Conservation (phyloP, 2,113 vertebrate species). For the Helogale parvula region DNA sequence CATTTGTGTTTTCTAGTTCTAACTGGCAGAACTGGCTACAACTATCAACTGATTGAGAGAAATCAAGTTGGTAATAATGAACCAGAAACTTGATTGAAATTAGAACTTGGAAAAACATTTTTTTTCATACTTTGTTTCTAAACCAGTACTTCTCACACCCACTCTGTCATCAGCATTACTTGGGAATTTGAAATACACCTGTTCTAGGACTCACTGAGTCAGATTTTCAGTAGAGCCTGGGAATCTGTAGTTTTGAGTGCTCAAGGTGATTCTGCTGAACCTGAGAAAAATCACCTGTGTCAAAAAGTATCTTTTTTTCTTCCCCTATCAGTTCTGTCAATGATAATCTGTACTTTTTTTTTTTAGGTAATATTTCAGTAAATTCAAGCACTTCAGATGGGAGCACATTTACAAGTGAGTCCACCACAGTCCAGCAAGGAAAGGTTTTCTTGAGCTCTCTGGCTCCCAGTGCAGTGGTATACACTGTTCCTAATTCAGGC, state of each 20-base stretch:
- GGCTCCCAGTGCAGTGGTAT: conserved; percentile 92
- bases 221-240: not conserved
- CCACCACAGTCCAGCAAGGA: conserved; percentile 86
- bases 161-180: conserved; percentile 2
- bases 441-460: conserved; percentile 92
- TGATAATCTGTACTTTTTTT: conserved; percentile 63
- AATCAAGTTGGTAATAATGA: not conserved
- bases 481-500: conserved; percentile 91
- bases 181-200: conserved; percentile 1
- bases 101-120: not conserved
- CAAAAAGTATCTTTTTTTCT: not conserved
- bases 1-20: conserved; percentile 77
- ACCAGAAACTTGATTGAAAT: conserved; percentile 38
- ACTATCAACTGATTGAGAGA: conserved; percentile 38
- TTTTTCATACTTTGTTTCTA: not conserved
- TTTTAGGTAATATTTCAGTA: conserved; percentile 91
- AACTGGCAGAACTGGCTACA: not conserved
- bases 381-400: conserved; percentile 89
- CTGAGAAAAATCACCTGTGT: not conserved
- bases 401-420: conserved; percentile 89
- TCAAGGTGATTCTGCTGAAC: not conserved
- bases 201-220: not conserved
- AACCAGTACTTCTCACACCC: not conserved
- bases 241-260: not conserved
- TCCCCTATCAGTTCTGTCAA: not conserved